Conservation (phyloP, 2,113 vertebrate species). For the Chionodraco myersi region DNA sequence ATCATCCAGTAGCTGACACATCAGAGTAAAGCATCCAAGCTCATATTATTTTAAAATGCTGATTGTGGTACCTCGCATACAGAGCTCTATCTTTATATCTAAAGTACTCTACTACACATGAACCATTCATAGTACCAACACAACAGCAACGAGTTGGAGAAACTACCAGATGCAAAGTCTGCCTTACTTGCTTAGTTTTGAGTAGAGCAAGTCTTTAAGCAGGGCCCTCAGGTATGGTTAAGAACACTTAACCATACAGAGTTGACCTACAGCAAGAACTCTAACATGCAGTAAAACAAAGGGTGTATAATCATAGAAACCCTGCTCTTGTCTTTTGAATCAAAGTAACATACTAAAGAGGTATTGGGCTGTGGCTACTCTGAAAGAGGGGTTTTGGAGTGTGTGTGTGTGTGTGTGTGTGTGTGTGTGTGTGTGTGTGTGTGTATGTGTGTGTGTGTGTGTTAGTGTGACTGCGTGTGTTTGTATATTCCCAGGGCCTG, state of each 20-base stretch:
- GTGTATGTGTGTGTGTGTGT: conserved; percentile 4
- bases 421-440: conserved; percentile 31
- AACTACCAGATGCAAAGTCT: no score
- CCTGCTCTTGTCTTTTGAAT: conserved; percentile 38
- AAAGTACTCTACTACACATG: no score
- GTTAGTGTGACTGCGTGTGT: conserved; percentile 22
- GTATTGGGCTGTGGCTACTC: conserved; percentile 44
- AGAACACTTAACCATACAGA: not conserved
- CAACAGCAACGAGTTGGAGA: no score
- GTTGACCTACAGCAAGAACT: not conserved
- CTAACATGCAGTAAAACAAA: not conserved
- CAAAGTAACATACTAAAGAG: conserved; percentile 47
- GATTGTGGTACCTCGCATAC: not conserved
- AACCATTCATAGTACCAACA: no score
- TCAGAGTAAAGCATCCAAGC: not conserved
- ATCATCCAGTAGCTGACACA: not conserved
- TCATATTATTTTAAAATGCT: not conserved
- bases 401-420: conserved; percentile 21
- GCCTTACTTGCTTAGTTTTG: no score
- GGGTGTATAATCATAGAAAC: conserved; percentile 15
- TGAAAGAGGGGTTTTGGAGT: conserved; percentile 33
- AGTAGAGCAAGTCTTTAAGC: not conserved
- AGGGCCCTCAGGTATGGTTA: not conserved
- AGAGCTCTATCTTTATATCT: not conserved
- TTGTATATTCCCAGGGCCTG: conserved; percentile 84